Evolutionary conservation across 2,113 vertebrate species (phyloP), one percentile per base, ranked within the genome.

Genomic region (Accipiter cooperii): DNA sequence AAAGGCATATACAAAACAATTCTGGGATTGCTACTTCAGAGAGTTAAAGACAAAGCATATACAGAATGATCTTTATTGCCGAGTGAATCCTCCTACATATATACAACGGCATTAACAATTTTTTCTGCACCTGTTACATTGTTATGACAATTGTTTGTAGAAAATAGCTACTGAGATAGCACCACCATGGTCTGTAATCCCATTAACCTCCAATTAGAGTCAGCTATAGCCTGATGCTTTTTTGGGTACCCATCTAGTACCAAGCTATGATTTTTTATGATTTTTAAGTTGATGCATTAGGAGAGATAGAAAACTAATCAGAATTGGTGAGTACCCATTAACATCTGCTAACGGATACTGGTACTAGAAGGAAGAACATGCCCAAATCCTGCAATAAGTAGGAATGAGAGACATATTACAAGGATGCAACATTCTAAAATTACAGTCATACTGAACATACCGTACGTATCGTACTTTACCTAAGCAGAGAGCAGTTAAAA

Each of bases 81-180:
- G 6, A 61, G 61, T 75, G 91, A 91, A 89, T 78, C 80, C 63
- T 93, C 96, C 88, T 57, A 92, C 13, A 0, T 17, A 69, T 13
- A 81, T 42, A 69, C 63, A 85, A 92, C 5, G 78, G 65, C 61
- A 69, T 42, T 55, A 95, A 42, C 65, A 65, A 8, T 49, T 89
- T 93, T 91, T 82, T 86, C 65, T 88, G 81, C 87, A 95, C 65
- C 2, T 9, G 60, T 85, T 87, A 36, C 55, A 91, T 64, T 87
- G 77, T 80, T 34, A 63, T 44, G 70, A 86, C 94, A 91, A 80
- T 66, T 84, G 47, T 78, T 94, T 54, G 64, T 54, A 88, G 74
- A 91, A 93, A 96, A 95, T 69, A 96, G 86, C 87, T 95, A 84
- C 90, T 88, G 69, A 91, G 90, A 73, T 52, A 93, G 38, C 68